These are phyloP conservation scores for Cryptoblepharus egeriae DNA, from an alignment of 2,797 vertebrate genomes.

Conservation along the genomic window DNA sequence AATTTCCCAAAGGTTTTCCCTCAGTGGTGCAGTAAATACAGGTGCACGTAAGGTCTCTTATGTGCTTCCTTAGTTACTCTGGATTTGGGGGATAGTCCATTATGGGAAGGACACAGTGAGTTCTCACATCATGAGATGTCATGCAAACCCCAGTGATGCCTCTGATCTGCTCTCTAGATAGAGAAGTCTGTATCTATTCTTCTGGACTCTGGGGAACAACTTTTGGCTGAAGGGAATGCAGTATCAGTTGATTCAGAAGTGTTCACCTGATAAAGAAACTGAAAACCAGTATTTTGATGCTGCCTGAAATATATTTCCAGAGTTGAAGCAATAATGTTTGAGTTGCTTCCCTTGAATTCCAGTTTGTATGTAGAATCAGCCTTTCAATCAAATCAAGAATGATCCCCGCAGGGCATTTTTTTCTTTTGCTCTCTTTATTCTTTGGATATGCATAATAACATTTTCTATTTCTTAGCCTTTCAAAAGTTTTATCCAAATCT, in stretches of 20 bases:
- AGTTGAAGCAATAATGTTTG: conserved; percentile 4
- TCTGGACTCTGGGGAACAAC: background rate
- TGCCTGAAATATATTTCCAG: conserved; percentile 12
- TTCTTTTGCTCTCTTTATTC: conserved; percentile 11
- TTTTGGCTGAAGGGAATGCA: background rate
- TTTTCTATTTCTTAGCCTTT: conserved; percentile 25
- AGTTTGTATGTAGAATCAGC: conserved; percentile 18
- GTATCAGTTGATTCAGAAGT: background rate
- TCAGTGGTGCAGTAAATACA: too few relatives aligned
- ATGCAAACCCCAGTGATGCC: too few relatives aligned
- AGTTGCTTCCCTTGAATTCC: background rate
- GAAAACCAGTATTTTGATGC: background rate
- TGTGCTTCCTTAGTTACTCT: too few relatives aligned
- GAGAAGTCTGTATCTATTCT: background rate
- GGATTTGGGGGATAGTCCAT: too few relatives aligned
- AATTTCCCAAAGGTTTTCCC: too few relatives aligned
- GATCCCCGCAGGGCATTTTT: conserved; percentile 13
- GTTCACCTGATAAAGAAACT: conserved; percentile 8
- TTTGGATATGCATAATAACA: conserved; percentile 7
- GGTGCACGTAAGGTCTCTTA: too few relatives aligned
- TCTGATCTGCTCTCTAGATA: background rate
- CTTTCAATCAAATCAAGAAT: conserved; percentile 23
- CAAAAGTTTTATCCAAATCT: conserved; percentile 2
- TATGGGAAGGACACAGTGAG: too few relatives aligned
- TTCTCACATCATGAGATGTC: too few relatives aligned